Evolutionary conservation across 2,113 vertebrate genomes (phyloP), one percentile per base, ranked within the genome.

Genomic region (Phasianus colchicus): DNA sequence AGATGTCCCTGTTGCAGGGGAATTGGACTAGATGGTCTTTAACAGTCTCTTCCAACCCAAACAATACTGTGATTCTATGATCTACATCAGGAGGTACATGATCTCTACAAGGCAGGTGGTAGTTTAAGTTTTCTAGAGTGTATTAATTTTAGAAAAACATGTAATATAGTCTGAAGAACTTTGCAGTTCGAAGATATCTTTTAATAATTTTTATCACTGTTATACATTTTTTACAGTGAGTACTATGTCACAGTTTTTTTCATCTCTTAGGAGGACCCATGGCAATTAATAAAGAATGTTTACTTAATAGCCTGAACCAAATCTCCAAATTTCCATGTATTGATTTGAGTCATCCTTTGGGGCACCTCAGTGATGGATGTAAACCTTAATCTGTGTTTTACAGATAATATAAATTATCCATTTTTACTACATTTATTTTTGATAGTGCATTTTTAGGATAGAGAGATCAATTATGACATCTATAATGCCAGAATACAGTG

Each of bases 351-450:
- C 48, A 38, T 61, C n/a, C 13, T 3, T 40, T 63, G 24, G 14
- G 50, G 36, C 21, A 42, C 20, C 13, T 11, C 3, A 50, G 4
- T 73, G 29, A 66, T 24, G 43, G 38, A 0, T 71, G 10, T 52
- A 77, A 94, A 66, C 38, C 25, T 80, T 88, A 80, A 70, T 66
- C 54, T 50, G 8, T 67, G 57, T 72, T 95, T 91, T 57, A 40
- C 72, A 71, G 55, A 24, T 43, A 36, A 1, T 30, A 20, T 71
- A 89, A 89, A 61, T 70, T 32, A 66, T 27, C 55, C 3, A 16
- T 58, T 85, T 92, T 86, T 77, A 15, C 32, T 60, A 86, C 15
- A 48, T 90, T 73, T 86, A 42, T 43, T 96, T 95, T 84, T 91
- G 34, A 50, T 57, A 81, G 19, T 71, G 29, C 3, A 2, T 67